Evolutionary conservation across 2,797 vertebrate genomes (phyloP), one percentile per base, ranked within the genome.

Genomic region (Graptemys geographica): DNA sequence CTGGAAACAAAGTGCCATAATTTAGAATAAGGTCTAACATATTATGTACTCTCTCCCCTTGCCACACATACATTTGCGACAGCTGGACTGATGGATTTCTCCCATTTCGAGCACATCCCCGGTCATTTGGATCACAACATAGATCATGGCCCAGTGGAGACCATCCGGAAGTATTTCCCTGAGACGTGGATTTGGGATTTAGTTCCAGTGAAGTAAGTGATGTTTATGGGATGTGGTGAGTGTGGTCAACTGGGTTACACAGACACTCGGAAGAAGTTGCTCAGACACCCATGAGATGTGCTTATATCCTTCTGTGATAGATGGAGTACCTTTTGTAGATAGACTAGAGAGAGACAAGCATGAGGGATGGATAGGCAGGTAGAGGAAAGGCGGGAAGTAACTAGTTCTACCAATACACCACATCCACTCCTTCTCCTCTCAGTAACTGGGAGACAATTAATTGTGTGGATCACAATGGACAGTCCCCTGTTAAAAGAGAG

Each of bases 161-260:
- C 93, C 21, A 47, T 98, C 16, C 84, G 98, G 57, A 98, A 83
- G 49, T 98, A 98, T 84, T 98, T 98, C 90, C 98, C 98, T 86
- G 98, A 98, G 97, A 98, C 98, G 0, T 98, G 98, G 98, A 97
- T 98, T 88, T 98, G 98, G 98, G 94, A 94, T 81, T 89, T 98
- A 92, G 90, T 97, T 81, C 62, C 65, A 25, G 3, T 95, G 79
- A 85, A 92, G 98, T 98, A 84, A 96, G 65, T 72, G n/a, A 11
- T 72, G 19, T 18, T 72, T 72, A 41, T 72, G 65, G n/a, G 65
- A 72, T 72, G n/a, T 41, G 62, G 18, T 37, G 19, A 72, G 10
- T 72, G 98, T 88, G 90, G 5, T 37, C 33, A 44, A 74, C n/a
- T 72, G n/a, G 5, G 3, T 37, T 72, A 37, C 65, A 72, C 19